Base-by-base conservation (phyloP, 2,113 vertebrate species). In the Murina feae region DNA sequence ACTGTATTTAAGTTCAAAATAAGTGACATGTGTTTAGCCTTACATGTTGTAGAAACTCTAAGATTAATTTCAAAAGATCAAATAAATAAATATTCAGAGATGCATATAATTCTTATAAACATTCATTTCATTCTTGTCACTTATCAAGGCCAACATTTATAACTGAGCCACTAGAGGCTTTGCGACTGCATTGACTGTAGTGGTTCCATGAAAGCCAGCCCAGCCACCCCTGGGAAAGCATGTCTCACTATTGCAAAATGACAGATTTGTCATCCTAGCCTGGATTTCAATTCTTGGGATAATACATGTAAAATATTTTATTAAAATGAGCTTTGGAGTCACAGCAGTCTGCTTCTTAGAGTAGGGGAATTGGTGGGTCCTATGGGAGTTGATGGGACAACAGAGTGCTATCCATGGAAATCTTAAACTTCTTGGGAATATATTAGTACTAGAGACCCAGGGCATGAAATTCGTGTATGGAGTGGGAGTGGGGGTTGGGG, bases 41-140 rank as follows among this genome's bases (percentile, higher is more conserved):
- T 90, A 84, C 85, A 95, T 95, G 92, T 92, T 93, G 90, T 86
- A 88, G 90, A 92, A 93, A 88, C 53, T 81, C 85, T 90, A 95
- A 75, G 96, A 95, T 94, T 97, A 94, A 95, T 97, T 96, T 96
- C 94, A 88, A 82, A 82, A 94, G 82, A 96, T 88, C 71, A 91
- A 94, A 86, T 95, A 94, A 94, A 92, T 69, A 87, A 95, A 71
- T 71, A 95, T 39, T 93, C 68, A 92, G 90, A 96, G 89, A 96
- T 82, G 68, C 68, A 28, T 79, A 81, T 55, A 75, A 53, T 94
- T 96, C 87, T 82, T 82, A 53, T 75, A 94, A 93, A 88, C 90
- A 74, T 80, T 69, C 68, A 87, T 80, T 92, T 91, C 23, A 18
- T 69, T 81, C 76, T 94, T 68, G 9, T 94, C 85, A 74, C 78